Evolutionary conservation across 2,797 vertebrate species (phyloP), one percentile per base, ranked within the genome.

Genomic region (Chaetodon trifasciatus): DNA sequence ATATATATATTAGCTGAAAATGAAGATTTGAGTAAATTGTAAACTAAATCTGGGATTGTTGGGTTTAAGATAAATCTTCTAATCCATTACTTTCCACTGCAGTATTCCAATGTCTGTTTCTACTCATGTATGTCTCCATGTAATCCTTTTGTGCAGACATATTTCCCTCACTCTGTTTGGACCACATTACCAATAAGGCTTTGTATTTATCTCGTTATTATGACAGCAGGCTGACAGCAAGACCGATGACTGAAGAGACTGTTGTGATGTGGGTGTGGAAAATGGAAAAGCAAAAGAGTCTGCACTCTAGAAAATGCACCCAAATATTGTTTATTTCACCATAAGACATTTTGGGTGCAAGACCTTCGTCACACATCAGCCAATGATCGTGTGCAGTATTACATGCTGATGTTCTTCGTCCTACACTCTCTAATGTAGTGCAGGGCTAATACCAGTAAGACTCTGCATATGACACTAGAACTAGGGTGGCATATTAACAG

Each of bases 151-250:
- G 62, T 55, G n/a, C 12, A 21, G 24, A 66, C 46, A 32, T 28
- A 49, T 42, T 49, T 42, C 63, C 16, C 28, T 63, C 63, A 65
- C 11, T 21, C 17, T 9, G 40, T 74, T 67, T 57, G 24, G 42
- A 63, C 17, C 23, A 47, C 32, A 24, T 66, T 19, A 70, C 60
- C 39, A 15, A 37, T 9, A 32, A 32, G 12, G 44, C 23, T 76
- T 23, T 65, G 16, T 40, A 8, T 76, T 68, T 52, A 39, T 61
- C 24, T 74, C 42, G 19, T 52, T 73, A 55, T 0, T 63, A 62
- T 53, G 3, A 69, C n/a, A 62, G 40, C 49, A 57, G 46, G n/a
- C 35, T 73, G 78, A 67, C 44, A 50, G 61, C 56, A 56, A 73
- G 58, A 74, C 46, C 12, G 52, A 69, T 60, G 63, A 49, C 23